Conservation (phyloP, 2,113 vertebrate genomes). For the Chiloscyllium plagiosum region DNA sequence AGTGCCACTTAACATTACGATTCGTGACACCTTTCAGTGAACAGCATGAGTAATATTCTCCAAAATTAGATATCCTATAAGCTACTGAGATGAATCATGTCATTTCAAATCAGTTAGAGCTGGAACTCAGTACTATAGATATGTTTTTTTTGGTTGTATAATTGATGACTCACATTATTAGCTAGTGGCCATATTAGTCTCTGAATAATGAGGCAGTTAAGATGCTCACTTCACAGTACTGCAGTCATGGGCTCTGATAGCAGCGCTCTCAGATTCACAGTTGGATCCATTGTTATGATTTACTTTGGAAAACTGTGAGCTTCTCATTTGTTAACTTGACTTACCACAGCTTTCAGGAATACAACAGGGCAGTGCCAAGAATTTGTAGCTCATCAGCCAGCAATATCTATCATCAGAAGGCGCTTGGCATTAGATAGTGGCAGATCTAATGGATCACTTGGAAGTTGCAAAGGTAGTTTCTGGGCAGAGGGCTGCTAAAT, state of each 20-base stretch:
- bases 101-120: background rate
- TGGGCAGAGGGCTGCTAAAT: background rate
- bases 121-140: background rate
- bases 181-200: background rate
- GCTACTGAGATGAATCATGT: constrained; percentile 23
- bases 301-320: background rate
- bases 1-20: background rate
- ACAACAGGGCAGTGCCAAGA: background rate
- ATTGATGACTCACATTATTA: constrained; percentile 15
- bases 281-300: background rate
- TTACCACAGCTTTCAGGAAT: background rate
- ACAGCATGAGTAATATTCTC: constrained; percentile 13
- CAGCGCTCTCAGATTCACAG: background rate
- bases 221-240: background rate
- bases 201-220: background rate
- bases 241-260: background rate
- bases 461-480: background rate
- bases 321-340: background rate
- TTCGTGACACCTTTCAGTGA: constrained; percentile 28
- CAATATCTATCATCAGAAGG: background rate
- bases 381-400: background rate
- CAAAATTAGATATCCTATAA: constrained; percentile 29
- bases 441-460: background rate
- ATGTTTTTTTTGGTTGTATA: background rate
- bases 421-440: background rate